A percentile compares a stretch with the other conserved stretches of the same genome.
Conservation (phyloP, 2,113 vertebrate genomes). For the Poeciliopsis prolifica region DNA sequence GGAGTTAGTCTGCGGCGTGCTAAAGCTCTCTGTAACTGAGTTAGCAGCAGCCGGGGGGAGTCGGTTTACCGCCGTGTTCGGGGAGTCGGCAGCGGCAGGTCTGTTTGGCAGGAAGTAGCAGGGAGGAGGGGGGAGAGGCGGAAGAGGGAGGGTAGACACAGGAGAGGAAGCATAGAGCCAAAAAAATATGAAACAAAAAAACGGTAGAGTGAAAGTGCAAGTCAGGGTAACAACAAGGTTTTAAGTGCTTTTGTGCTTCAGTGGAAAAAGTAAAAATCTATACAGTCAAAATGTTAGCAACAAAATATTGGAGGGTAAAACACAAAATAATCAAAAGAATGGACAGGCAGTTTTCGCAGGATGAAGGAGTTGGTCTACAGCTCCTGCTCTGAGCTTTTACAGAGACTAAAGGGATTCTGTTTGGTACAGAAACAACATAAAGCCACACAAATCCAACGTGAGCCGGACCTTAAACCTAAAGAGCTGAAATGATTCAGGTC, state of each 20-base stretch:
- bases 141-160: slow-evolving; percentile 4
- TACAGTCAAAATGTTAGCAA: slow-evolving; percentile 51
- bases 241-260: slow-evolving; percentile 42
- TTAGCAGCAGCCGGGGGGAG: slow-evolving; percentile 93
- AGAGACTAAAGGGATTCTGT: not conserved
- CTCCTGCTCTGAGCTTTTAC: not conserved
- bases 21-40: slow-evolving; percentile 91
- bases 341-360: not conserved
- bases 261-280: slow-evolving; percentile 42
- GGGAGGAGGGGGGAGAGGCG: slow-evolving; percentile 11
- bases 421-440: not conserved
- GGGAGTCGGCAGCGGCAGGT: slow-evolving; percentile 86
- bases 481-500: not conserved
- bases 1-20: slow-evolving; percentile 89
- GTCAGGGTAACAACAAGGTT: slow-evolving; percentile 39
- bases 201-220: slow-evolving; percentile 24
- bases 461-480: not conserved
- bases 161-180: slow-evolving; percentile 22
- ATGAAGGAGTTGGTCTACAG: not conserved
- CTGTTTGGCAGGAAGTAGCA: slow-evolving; percentile 80
- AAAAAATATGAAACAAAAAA: slow-evolving; percentile 24
- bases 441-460: not conserved
- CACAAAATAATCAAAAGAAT: slow-evolving; percentile 15
- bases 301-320: slow-evolving; percentile 32
- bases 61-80: slow-evolving; percentile 88